Conservation (phyloP, 2,888 invertebrate genomes). For the Notodonta dromedarius region DNA sequence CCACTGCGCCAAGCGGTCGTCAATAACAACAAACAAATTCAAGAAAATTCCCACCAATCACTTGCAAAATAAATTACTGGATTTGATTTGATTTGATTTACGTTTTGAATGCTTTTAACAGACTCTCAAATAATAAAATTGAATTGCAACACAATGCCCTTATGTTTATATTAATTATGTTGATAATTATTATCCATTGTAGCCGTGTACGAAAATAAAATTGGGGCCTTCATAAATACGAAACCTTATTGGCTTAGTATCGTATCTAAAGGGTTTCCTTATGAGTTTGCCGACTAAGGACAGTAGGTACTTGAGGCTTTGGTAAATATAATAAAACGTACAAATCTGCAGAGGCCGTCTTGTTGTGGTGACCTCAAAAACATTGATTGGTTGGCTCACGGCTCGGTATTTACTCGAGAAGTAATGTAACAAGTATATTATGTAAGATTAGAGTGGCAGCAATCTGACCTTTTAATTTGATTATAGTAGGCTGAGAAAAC, state of each 20-base stretch:
- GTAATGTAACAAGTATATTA: neutral
- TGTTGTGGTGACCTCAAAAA: neutral
- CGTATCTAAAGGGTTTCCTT: neutral
- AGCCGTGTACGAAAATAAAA: too few species aligned
- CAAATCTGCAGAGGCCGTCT: neutral
- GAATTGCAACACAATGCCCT: too few species aligned
- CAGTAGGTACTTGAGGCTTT: neutral
- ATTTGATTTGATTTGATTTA: too few species aligned
- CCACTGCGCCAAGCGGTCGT: too few species aligned
- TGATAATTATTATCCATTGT: neutral
- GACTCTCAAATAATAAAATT: too few species aligned
- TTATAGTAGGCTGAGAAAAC: too few species aligned
- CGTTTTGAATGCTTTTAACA: too few species aligned
- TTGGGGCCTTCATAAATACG: neutral
- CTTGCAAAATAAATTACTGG: too few species aligned
- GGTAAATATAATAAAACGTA: neutral
- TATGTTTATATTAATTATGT: neutral
- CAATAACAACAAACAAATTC: too few species aligned
- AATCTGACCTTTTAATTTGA: neutral
- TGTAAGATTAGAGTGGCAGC: neutral
- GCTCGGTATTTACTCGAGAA: conserved; percentile 1
- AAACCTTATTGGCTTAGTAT: neutral
- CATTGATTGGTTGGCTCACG: neutral
- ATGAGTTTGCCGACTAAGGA: neutral
- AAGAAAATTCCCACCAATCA: too few species aligned